phyloP scores from a whole-genome alignment of 2,888 invertebrate species.

The Listrodromus nycthemerus region DNA sequence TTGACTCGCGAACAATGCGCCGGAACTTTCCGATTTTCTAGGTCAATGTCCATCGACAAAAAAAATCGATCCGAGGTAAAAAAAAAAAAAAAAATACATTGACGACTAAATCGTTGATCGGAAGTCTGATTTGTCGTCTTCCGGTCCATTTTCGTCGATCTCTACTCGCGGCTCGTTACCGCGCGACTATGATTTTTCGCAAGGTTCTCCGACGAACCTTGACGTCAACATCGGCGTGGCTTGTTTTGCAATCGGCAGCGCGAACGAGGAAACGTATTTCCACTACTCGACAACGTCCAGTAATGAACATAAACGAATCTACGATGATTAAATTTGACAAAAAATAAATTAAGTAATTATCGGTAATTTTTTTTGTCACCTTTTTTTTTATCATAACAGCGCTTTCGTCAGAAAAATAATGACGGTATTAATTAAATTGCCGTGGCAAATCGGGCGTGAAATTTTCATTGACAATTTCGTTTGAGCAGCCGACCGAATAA shows the following conservation, averaged over 20 bases:
- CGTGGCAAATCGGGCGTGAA: neutral
- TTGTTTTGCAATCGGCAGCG: neutral
- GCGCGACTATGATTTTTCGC: neutral
- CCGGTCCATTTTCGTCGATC: neutral
- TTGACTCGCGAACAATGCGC: neutral
- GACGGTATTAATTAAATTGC: neutral
- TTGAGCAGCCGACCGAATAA: neutral
- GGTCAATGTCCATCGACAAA: neutral
- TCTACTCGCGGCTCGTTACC: neutral
- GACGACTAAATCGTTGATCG: too few species aligned
- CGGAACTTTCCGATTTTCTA: slow-evolving; percentile 30
- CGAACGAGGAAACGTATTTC: neutral
- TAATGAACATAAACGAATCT: neutral
- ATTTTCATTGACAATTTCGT: neutral
- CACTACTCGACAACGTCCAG: neutral
- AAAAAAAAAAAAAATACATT: too few species aligned
- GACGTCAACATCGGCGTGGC: neutral
- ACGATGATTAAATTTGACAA: neutral
- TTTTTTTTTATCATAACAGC: neutral
- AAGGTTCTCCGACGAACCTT: neutral
- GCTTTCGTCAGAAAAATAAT: neutral
- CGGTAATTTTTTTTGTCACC: neutral
- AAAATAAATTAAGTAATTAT: neutral
- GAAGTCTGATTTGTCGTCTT: neutral
- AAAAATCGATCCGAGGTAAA: neutral